Evolutionary conservation across 1,140 invertebrate genomes (phyloP), one percentile per base, ranked within the genome.

Genomic region (Drosophila setifemur): DNA sequence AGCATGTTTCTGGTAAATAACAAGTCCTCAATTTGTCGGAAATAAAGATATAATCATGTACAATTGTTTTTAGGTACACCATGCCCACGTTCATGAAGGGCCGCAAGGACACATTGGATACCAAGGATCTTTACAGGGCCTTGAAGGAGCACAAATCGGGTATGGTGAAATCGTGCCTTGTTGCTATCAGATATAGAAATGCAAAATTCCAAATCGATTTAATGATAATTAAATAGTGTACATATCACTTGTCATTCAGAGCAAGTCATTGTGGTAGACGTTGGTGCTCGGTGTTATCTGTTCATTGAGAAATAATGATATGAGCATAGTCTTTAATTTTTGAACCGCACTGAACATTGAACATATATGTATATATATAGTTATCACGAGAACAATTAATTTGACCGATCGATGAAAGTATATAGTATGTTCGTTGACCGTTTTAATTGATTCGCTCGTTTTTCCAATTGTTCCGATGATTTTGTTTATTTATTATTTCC

Each of bases 41-140:
- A 14, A 18, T 7, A 16, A 1, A 16, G 7, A 18, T 18, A 8
- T 18, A 1, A 37, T n/a, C 7, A 2, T 1, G n/a, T 5, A 39
- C 9, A 26, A 26, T 2, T 7, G 1, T 6, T 4, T 12, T 5
- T 37, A 92, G 92, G 66, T 92, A 91, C 52, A 91, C 91, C 4
- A 78, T 92, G 48, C 91, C 92, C 42, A 91, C 91, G 21, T 93
- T 93, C 71, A 64, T 91, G 23, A 91, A 91, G 71, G 93, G 93
- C 5, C 90, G 90, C 37, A 92, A 92, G 52, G 90, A 90, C 48
- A 91, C 92, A 42, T 71, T 94, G 26, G 92, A 93, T 73, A 90
- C 91, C 14, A 75, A 85, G 6, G 93, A 94, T 90, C 89, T 94
- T 2, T 93, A 92, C 67, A 89, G 91, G 68, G 91, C 93, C n/a